These are phyloP conservation scores for Zophobas atratus DNA, from an alignment of 1,140 invertebrate species.

Conservation along the genomic window DNA sequence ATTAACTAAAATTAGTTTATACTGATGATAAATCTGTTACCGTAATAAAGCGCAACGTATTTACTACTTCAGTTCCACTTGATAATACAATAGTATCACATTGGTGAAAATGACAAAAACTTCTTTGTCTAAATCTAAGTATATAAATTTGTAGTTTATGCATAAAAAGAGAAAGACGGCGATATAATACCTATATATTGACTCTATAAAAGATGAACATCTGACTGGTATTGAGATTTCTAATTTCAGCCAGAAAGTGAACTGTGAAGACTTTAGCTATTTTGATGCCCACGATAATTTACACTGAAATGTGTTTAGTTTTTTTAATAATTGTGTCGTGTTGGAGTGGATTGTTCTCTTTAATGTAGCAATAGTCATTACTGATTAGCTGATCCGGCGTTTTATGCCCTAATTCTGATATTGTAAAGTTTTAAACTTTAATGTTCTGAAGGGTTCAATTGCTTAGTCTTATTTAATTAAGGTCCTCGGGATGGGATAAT, in stretches of 20 bases:
- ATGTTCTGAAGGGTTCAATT: slow-evolving; percentile 19
- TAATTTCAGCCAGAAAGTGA: too few relatives aligned
- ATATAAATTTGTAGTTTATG: too few relatives aligned
- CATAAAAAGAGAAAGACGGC: too few relatives aligned
- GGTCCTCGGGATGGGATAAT: slow-evolving; percentile 16
- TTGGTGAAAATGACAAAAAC: not conserved
- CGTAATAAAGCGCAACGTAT: slow-evolving; percentile 13
- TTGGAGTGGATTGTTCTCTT: not conserved
- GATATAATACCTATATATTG: too few relatives aligned
- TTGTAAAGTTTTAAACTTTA: slow-evolving; percentile 16
- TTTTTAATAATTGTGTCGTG: too few relatives aligned
- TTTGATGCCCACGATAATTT: too few relatives aligned
- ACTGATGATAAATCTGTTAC: slow-evolving; percentile 27
- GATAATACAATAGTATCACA: not conserved
- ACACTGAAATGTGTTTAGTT: too few relatives aligned
- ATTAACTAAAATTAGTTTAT: slow-evolving; percentile 11
- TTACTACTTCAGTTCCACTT: slow-evolving; percentile 15
- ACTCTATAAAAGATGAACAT: too few relatives aligned
- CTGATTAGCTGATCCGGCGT: slow-evolving; percentile 6
- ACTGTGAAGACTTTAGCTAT: too few relatives aligned
- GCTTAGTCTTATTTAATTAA: slow-evolving; percentile 38
- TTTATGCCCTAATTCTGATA: slow-evolving; percentile 10
- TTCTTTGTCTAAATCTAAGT: too few relatives aligned
- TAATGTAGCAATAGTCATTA: slow-evolving; percentile 2
- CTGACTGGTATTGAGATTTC: too few relatives aligned